Conservation (phyloP, 2,888 invertebrate genomes). For the Odontocerum albicorne region DNA sequence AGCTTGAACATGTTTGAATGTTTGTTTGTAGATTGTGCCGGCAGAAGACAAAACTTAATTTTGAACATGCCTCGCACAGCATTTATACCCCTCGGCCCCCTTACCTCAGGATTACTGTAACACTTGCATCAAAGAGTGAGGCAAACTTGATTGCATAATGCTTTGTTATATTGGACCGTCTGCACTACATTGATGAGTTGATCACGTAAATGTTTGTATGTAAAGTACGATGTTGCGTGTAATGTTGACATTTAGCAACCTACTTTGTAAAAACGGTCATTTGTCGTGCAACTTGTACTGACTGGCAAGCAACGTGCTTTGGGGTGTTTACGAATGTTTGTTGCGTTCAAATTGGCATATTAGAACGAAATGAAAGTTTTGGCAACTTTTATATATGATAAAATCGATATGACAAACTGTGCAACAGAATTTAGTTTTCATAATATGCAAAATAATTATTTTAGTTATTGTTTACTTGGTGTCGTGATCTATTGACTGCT, state of each 20-base stretch:
- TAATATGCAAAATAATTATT: too few species aligned
- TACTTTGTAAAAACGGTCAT: too few species aligned
- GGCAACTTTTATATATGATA: too few species aligned
- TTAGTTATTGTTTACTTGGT: too few species aligned
- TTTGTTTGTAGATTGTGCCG: slow-evolving; percentile 15
- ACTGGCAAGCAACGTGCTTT: too few species aligned
- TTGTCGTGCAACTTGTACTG: too few species aligned
- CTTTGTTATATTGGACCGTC: not conserved
- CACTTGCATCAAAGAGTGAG: not conserved
- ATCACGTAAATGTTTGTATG: slow-evolving; percentile 6
- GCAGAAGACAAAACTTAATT: slow-evolving; percentile 13
- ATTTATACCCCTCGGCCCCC: slow-evolving; percentile 17
- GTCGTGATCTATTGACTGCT: too few species aligned
- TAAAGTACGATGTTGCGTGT: not conserved
- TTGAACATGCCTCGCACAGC: not conserved
- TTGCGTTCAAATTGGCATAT: too few species aligned
- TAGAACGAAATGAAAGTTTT: too few species aligned
- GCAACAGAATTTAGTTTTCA: too few species aligned
- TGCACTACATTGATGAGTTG: not conserved
- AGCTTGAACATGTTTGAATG: slow-evolving; percentile 38
- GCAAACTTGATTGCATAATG: slow-evolving; percentile 1
- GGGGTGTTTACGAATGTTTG: too few species aligned
- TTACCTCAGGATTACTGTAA: slow-evolving; percentile 10
- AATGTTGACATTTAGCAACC: not conserved
- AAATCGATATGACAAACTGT: too few species aligned